Base-by-base conservation (phyloP, 2,113 vertebrate species). In the Gallinago jamesoni region DNA sequence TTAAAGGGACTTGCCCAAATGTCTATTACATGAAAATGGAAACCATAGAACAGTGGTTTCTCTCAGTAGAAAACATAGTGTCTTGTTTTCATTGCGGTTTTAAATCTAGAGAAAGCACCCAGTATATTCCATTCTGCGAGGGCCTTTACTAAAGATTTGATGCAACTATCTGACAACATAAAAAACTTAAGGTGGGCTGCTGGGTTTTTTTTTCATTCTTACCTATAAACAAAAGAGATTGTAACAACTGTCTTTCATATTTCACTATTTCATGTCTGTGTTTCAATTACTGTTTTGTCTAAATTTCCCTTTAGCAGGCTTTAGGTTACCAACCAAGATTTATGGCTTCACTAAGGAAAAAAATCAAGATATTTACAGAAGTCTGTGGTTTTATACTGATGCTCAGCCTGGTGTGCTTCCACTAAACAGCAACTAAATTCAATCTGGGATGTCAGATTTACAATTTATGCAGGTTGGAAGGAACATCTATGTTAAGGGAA, bases 211-310 rank as follows among this genome's bases (percentile, higher is more conserved):
- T 68, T 63, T 66, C 66, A 53, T 74, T 87, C 62, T 27, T 79
- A 70, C 33, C 66, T 84, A 35, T 20, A 84, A 35, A 69, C 78
- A 82, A 86, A 78, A 88, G 64, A 55, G 75, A 64, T 76, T 67
- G 47, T 62, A 93, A 95, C 47, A 88, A 62, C 64, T 91, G 56
- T 82, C 72, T 89, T 95, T 97, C 57, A 70, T 81, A 82, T 78
- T 88, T 85, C 28, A 63, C 52, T 53, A 4, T 24, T 56, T 17
- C 63, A 48, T 9, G 15, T 64, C 70, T 75, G 48, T 77, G 63
- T 75, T 76, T 93, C 88, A 62, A 35, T 66, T 70, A 52, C 64
- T 70, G 23, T 84, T 96, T 80, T 87, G 57, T 93, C 83, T 79
- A 28, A 53, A 84, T 77, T 77, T 88, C 53, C 67, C 79, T 68